Evolutionary conservation across 2,113 vertebrate species (phyloP).

Genomic region (Cyprinodon brontotheroides): DNA sequence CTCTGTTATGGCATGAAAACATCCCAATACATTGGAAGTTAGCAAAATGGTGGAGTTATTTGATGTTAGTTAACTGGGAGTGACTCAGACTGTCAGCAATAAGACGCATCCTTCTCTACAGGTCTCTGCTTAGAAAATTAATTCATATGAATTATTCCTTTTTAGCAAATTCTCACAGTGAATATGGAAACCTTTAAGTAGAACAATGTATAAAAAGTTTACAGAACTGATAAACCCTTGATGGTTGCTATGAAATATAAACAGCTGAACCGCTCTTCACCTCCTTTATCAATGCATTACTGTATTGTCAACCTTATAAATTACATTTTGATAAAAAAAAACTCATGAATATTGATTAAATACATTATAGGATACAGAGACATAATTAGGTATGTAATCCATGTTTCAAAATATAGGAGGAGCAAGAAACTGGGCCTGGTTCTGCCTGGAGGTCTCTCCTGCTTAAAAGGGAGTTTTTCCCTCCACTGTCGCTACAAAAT

Average conservation of each 20-base stretch:
- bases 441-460: too few species aligned
- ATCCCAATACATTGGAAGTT: not conserved
- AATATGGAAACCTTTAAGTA: too few species aligned
- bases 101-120: not conserved
- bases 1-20: constrained; percentile 1
- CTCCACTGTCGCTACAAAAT: too few species aligned
- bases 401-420: not conserved
- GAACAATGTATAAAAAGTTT: not conserved
- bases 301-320: not conserved
- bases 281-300: not conserved
- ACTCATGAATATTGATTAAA: too few species aligned
- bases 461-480: too few species aligned
- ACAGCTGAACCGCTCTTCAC: too few species aligned
- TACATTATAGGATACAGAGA: not conserved
- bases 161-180: not conserved
- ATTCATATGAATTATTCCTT: too few species aligned
- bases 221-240: not conserved
- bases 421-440: too few species aligned
- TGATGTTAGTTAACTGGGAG: not conserved
- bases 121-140: not conserved
- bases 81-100: not conserved
- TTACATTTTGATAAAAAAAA: not conserved
- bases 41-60: not conserved
- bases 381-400: not conserved
- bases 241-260: not conserved